phyloP scores from a whole-genome alignment of 2,888 invertebrate genomes.

The Hypomecis atomaria region DNA sequence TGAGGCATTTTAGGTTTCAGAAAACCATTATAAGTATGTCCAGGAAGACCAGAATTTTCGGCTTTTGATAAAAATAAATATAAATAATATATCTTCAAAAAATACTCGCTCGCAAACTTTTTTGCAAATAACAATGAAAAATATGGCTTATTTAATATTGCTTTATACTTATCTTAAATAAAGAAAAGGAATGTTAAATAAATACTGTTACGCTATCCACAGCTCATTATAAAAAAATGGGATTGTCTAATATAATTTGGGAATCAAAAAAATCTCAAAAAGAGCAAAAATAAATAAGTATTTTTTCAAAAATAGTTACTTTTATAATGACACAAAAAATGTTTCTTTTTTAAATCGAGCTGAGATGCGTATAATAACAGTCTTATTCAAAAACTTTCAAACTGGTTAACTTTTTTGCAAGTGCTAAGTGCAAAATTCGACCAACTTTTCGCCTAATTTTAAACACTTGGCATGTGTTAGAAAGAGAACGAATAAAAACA shows the following conservation, averaged over 20 bases:
- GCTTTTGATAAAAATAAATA: no score
- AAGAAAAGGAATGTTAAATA: conserved; percentile 27
- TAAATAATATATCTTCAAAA: not conserved
- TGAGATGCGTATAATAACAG: conserved; percentile 4
- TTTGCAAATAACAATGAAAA: not conserved
- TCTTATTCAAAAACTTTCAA: not conserved
- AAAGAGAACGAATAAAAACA: no score
- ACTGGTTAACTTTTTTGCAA: no score
- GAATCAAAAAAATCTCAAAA: not conserved
- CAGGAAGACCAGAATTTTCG: no score
- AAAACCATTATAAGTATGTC: no score
- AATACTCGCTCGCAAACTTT: not conserved
- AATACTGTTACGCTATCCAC: conserved; percentile 17
- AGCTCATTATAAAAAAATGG: conserved; percentile 1
- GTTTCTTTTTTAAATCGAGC: not conserved
- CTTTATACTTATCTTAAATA: conserved; percentile 14
- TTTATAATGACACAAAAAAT: no score
- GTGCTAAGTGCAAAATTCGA: no score
- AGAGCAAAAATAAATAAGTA: no score
- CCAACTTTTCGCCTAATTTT: no score
- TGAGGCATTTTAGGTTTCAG: no score
- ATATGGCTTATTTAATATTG: conserved; percentile 21
- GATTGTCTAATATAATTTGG: not conserved
- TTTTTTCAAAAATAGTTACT: no score
- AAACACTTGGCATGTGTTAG: no score